phyloP scores from a whole-genome alignment of 2,113 vertebrate genomes.

The Formicarius rufipectus region DNA sequence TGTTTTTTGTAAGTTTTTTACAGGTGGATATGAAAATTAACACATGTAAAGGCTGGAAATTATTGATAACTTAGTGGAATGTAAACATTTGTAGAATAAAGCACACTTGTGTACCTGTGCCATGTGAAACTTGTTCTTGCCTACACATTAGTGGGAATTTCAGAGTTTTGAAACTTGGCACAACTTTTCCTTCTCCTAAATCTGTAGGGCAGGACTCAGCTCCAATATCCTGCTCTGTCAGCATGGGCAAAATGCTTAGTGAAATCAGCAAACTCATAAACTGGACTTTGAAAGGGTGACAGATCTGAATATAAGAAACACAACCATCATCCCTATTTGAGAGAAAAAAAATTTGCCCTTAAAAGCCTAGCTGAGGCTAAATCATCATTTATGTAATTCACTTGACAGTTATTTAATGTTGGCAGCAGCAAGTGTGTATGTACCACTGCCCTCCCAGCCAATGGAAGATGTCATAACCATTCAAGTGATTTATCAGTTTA shows the following conservation, averaged over 20 bases:
- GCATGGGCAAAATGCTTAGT: background rate
- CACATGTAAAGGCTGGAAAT: background rate
- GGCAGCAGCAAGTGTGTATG: conserved; percentile 27
- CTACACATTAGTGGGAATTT: background rate
- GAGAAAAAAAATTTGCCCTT: background rate
- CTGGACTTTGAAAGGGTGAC: background rate
- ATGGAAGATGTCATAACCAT: conserved; percentile 49
- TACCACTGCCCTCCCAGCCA: conserved; percentile 41
- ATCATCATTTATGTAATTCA: conserved; percentile 44
- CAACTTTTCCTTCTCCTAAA: background rate
- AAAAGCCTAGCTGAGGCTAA: conserved; percentile 38
- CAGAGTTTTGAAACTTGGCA: background rate
- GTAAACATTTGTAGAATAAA: background rate
- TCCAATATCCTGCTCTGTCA: background rate
- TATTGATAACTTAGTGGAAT: background rate
- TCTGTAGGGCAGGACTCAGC: background rate
- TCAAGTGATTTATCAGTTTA: conserved; percentile 57
- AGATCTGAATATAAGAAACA: background rate
- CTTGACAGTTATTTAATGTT: conserved; percentile 46
- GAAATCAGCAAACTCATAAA: conserved; percentile 22
- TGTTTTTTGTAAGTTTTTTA: background rate
- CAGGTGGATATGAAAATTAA: fast-evolving
- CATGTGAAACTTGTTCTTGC: background rate
- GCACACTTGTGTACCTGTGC: background rate
- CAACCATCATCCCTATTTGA: background rate